Conservation (phyloP, 1,140 invertebrate genomes). For the Drosophila pseudoananassae region DNA sequence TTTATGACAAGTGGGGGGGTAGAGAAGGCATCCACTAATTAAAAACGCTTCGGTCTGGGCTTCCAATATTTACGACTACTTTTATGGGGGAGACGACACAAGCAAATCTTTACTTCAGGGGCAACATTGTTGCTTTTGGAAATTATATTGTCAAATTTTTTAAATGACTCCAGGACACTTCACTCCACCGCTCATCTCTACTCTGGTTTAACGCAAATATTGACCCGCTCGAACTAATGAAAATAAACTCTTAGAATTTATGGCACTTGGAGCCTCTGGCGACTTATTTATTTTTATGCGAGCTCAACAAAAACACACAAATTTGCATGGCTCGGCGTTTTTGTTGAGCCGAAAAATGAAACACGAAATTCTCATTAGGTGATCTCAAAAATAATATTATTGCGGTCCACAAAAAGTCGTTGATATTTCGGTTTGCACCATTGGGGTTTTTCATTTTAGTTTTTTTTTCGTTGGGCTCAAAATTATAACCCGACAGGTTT, state of each 20-base stretch:
- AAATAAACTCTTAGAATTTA: constrained; percentile 81
- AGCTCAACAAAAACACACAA: constrained; percentile 40
- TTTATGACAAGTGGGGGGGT: neutral
- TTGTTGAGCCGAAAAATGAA: constrained; percentile 61
- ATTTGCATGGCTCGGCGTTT: constrained; percentile 69
- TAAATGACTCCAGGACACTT: constrained; percentile 40
- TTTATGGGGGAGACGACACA: constrained; percentile 31
- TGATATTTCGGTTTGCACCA: constrained; percentile 57
- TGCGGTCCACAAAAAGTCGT: constrained; percentile 11
- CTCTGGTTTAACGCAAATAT: constrained; percentile 68
- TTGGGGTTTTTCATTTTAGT: constrained; percentile 40
- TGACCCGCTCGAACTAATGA: constrained; percentile 57
- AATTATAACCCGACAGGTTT: constrained; percentile 70
- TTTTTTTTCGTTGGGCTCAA: constrained; percentile 38
- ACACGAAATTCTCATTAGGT: constrained; percentile 79
- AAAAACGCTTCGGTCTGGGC: constrained; percentile 30
- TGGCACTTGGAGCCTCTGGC: constrained; percentile 51
- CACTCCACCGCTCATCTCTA: neutral
- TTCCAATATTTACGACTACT: constrained; percentile 56
- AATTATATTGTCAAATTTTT: constrained; percentile 74
- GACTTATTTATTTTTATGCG: constrained; percentile 71
- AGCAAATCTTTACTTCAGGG: constrained; percentile 3
- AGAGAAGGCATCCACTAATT: constrained; percentile 49
- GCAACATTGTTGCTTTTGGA: constrained; percentile 56
- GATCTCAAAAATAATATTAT: constrained; percentile 56